These are phyloP conservation scores for Theristicus caerulescens DNA, from an alignment of 2,113 vertebrate species.

Conservation along the genomic window DNA sequence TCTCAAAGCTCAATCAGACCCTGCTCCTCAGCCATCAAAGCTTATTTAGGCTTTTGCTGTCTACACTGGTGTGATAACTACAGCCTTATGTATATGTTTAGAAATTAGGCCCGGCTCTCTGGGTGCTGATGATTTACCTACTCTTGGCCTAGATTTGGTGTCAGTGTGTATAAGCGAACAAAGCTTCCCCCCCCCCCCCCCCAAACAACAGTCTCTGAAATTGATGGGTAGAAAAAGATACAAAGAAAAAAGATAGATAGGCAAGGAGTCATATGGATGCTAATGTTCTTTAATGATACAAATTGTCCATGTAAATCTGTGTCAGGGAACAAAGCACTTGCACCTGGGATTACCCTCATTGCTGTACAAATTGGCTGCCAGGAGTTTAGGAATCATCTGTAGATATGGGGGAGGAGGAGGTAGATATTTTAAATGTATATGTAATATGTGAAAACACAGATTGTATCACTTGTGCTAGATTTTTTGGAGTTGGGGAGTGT, in stretches of 20 bases:
- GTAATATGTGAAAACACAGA: background rate
- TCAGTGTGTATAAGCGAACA: background rate
- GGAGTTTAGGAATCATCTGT: background rate
- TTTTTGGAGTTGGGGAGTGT: background rate
- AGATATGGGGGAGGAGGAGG: background rate
- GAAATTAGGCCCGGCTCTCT: background rate
- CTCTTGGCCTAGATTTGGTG: background rate
- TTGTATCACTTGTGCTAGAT: background rate
- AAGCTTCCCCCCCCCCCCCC: background rate
- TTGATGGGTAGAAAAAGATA: background rate
- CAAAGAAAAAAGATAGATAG: background rate
- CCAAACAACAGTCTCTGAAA: background rate
- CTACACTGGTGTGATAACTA: background rate
- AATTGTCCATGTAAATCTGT: background rate
- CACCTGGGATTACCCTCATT: background rate
- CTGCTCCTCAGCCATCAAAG: background rate
- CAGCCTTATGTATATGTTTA: background rate
- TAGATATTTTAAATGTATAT: background rate
- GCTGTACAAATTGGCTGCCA: background rate
- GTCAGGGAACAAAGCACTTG: background rate
- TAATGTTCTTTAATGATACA: background rate
- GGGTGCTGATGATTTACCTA: background rate
- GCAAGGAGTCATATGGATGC: background rate
- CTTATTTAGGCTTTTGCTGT: background rate
- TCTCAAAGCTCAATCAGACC: background rate